Evolutionary conservation across 2,888 invertebrate genomes (phyloP).

Genomic region (Aleiodes leptofemur): DNA sequence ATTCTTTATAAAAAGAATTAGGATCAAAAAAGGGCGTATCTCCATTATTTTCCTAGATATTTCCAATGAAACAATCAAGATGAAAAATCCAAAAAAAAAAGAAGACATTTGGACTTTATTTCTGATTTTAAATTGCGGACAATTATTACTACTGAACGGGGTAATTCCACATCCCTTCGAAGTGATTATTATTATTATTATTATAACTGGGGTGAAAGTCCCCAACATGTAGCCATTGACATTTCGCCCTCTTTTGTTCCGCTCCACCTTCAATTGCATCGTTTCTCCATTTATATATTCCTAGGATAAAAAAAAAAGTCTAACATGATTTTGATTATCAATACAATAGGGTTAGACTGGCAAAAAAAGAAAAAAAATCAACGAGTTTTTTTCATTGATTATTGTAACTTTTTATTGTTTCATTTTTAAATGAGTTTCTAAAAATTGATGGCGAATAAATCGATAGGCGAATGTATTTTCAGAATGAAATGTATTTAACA

Average conservation of each 20-base stretch:
- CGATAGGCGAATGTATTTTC: conserved; percentile 21
- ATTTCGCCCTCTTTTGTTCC: conserved; percentile 61
- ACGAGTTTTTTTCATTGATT: conserved; percentile 1
- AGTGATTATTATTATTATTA: conserved; percentile 67
- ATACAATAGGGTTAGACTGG: not conserved
- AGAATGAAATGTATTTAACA: conserved; percentile 7
- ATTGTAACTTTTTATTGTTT: conserved; percentile 7
- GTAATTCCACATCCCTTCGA: conserved; percentile 47
- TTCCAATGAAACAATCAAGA: no score
- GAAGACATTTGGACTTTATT: not conserved
- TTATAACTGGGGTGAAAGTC: conserved; percentile 57
- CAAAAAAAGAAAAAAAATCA: conserved; percentile 11
- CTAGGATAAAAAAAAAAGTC: no score
- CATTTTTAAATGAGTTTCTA: conserved; percentile 13
- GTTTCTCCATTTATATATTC: no score
- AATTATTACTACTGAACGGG: conserved; percentile 52
- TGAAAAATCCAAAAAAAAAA: no score
- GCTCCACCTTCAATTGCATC: conserved; percentile 63
- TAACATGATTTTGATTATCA: no score
- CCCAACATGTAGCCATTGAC: conserved; percentile 60
- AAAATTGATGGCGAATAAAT: conserved; percentile 30
- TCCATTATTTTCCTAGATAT: no score
- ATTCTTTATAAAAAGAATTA: no score
- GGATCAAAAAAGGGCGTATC: no score
- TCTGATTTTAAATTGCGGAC: conserved; percentile 38